Conservation (phyloP, 2,797 vertebrate species). For the Vespertilio murinus region DNA sequence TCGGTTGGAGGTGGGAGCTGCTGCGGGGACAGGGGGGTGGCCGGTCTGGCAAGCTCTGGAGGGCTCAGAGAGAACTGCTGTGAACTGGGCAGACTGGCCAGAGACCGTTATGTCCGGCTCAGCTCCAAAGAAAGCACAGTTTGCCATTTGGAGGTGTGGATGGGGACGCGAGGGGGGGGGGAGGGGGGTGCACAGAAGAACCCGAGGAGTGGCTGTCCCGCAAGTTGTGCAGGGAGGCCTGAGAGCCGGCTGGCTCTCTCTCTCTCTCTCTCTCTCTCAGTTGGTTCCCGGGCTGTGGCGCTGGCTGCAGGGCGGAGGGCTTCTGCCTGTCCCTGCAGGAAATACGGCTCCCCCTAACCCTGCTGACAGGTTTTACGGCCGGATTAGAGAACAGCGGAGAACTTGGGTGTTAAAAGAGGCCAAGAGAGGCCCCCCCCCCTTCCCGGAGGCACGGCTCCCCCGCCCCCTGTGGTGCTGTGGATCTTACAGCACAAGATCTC, state of each 20-base stretch:
- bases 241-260: too few relatives aligned
- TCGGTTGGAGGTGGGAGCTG: not conserved
- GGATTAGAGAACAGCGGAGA: conserved; percentile 72
- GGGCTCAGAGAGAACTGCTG: not conserved
- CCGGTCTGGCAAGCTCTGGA: not conserved
- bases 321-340: conserved; percentile 46
- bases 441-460: not conserved
- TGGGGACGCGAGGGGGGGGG: not conserved
- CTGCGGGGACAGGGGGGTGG: not conserved
- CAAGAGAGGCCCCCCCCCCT: conserved; percentile 31
- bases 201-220: not conserved
- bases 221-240: not conserved
- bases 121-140: not conserved
- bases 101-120: not conserved
- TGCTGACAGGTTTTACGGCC: conserved; percentile 76
- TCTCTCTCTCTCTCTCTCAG: too few relatives aligned
- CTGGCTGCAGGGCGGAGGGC: not conserved
- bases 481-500: not conserved
- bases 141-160: not conserved
- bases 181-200: not conserved
- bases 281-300: not conserved
- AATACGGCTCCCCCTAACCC: conserved; percentile 68
- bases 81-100: not conserved
- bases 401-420: conserved; percentile 70
- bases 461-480: not conserved